Percentiles rank a stretch among this genome's conserved stretches.
These are phyloP conservation scores for Pristionchus mayeri DNA, from an alignment of 2,888 invertebrate species.

Conservation along the genomic window DNA sequence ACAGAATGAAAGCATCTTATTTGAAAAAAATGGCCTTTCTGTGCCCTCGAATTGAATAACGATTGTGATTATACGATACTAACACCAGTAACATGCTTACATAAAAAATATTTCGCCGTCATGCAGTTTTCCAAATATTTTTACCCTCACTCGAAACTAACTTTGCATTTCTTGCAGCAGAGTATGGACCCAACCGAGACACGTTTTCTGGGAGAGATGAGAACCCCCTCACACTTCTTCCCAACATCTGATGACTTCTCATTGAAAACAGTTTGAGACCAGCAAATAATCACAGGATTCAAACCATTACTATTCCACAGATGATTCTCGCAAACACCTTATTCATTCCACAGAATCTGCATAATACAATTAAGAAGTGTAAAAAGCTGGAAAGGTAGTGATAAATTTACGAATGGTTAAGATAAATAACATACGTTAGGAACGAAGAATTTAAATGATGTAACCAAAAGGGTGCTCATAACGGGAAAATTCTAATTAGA, in stretches of 20 bases:
- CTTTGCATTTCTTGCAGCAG: not conserved
- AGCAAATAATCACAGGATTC: not conserved
- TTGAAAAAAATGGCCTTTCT: too few relatives aligned
- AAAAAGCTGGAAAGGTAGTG: not conserved
- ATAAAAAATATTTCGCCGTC: too few relatives aligned
- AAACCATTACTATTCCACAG: not conserved
- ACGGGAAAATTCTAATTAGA: too few relatives aligned
- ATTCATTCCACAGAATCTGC: slow-evolving; percentile 47
- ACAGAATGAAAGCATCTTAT: too few relatives aligned
- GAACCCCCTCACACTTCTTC: not conserved
- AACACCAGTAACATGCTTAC: too few relatives aligned
- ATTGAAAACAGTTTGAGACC: not conserved
- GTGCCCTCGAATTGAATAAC: too few relatives aligned
- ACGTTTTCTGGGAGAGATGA: not conserved
- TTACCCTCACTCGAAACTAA: not conserved
- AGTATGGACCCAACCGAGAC: not conserved
- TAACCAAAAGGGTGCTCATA: too few relatives aligned
- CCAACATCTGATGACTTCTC: not conserved
- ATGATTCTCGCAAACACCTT: not conserved
- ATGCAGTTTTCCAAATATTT: too few relatives aligned
- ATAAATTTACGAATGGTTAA: not conserved
- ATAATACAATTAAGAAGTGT: not conserved
- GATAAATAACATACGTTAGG: not conserved
- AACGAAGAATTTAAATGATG: too few relatives aligned
- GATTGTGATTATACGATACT: too few relatives aligned